A percentile compares a stretch with the other conserved stretches of the same genome.
Conservation (phyloP, 2,113 vertebrate species). For the Psephotus haematonotus region DNA sequence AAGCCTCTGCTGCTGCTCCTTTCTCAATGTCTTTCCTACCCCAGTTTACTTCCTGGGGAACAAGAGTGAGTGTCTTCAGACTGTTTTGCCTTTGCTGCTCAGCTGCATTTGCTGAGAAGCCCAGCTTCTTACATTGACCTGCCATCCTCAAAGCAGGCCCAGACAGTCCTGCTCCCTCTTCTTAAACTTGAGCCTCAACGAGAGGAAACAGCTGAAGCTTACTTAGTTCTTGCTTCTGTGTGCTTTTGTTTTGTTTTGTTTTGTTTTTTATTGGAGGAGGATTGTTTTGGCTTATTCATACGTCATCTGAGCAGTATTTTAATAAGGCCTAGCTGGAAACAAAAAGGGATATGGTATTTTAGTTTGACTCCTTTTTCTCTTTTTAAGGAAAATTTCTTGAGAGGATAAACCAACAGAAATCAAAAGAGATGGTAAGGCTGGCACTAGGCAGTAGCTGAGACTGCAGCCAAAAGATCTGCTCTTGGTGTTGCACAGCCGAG, state of each 20-base stretch:
- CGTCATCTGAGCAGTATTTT: slow-evolving; percentile 30
- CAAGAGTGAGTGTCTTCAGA: not conserved
- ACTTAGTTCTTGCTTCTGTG: not conserved
- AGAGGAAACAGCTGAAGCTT: slow-evolving; percentile 15
- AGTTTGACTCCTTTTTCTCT: slow-evolving; percentile 1
- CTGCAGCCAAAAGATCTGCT: slow-evolving; percentile 12
- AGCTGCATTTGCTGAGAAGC: not conserved
- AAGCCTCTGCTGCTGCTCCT: not conserved
- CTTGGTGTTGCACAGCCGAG: not conserved
- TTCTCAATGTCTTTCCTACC: not conserved
- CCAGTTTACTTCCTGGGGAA: not conserved
- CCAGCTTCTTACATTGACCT: not conserved
- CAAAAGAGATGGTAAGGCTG: not conserved
- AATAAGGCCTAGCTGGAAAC: slow-evolving; percentile 31
- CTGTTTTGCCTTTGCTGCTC: not conserved
- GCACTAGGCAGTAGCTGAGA: not conserved
- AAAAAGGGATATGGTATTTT: slow-evolving; percentile 7
- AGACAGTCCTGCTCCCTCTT: not conserved
- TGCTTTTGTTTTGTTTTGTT: not conserved
- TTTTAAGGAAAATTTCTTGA: slow-evolving; percentile 43
- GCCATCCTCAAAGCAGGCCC: not conserved
- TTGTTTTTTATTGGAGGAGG: not conserved
- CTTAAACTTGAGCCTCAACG: not conserved
- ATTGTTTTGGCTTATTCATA: slow-evolving; percentile 7
- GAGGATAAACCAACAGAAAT: slow-evolving; percentile 10